Evolutionary conservation across 2,888 invertebrate species (phyloP).

Genomic region (Rhamphomyia laevipes): DNA sequence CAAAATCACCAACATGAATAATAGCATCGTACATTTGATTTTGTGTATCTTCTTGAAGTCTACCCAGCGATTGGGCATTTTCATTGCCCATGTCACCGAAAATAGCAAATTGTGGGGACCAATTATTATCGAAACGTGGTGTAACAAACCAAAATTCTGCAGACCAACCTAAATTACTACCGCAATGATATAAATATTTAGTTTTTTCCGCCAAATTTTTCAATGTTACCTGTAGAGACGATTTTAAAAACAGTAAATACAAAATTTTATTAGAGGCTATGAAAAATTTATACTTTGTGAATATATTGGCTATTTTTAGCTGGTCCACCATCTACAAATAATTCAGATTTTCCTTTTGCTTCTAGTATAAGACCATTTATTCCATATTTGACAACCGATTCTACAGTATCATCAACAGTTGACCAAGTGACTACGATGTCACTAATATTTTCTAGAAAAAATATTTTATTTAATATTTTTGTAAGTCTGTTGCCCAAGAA

Average conservation of each 20-base stretch:
- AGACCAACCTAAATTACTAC: constrained; percentile 74
- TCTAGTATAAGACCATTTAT: constrained; percentile 43
- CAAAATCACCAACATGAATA: constrained; percentile 90
- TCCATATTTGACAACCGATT: constrained; percentile 65
- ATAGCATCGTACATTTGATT: constrained; percentile 70
- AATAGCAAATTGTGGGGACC: constrained; percentile 73
- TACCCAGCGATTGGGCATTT: constrained; percentile 72
- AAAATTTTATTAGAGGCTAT: no score
- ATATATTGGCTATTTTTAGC: constrained; percentile 56
- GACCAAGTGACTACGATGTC: constrained; percentile 79
- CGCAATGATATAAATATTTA: constrained; percentile 69
- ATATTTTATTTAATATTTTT: no score
- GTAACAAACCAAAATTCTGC: constrained; percentile 64
- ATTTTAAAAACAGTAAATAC: no score
- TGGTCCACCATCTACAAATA: constrained; percentile 65
- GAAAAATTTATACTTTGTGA: constrained; percentile 41
- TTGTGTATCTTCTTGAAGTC: constrained; percentile 75
- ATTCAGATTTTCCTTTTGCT: constrained; percentile 42
- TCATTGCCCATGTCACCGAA: constrained; percentile 92
- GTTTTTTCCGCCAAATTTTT: constrained; percentile 47
- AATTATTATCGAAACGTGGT: constrained; percentile 50
- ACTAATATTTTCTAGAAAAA: constrained; percentile 36
- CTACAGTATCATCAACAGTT: constrained; percentile 54
- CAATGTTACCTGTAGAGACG: constrained; percentile 44
- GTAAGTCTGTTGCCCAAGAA: no score